These are phyloP conservation scores for Caenorhabditis sp. DNA, from an alignment of 2,888 invertebrate species.

Conservation along the genomic window DNA sequence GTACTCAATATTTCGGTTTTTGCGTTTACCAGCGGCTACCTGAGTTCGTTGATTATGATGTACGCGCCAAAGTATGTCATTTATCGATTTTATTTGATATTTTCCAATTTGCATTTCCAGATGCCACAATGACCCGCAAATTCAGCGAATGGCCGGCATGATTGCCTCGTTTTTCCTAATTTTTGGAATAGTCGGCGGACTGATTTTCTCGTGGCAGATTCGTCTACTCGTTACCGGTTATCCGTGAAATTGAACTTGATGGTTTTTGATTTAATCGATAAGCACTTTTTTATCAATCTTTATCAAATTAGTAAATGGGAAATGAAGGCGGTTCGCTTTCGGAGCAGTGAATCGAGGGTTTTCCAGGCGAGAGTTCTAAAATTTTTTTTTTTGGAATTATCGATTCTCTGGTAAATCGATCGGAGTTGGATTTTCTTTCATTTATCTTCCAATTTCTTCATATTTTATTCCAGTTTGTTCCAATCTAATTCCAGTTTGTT, in stretches of 20 bases:
- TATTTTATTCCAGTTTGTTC: too few relatives aligned
- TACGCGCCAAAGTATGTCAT: conserved; percentile 88
- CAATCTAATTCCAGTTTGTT: too few relatives aligned
- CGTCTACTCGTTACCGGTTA: conserved; percentile 40
- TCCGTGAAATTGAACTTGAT: not conserved
- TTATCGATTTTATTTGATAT: not conserved
- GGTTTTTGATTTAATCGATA: too few relatives aligned
- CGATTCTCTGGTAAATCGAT: too few relatives aligned
- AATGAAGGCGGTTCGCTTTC: conserved; percentile 8
- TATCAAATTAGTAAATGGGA: conserved; percentile 4
- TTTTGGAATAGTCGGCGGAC: conserved; percentile 53
- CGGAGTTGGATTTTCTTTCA: too few relatives aligned
- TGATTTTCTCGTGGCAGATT: conserved; percentile 54
- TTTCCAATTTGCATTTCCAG: conserved; percentile 1
- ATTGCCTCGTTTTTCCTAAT: conserved; percentile 55
- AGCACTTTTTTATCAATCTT: not conserved
- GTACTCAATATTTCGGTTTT: conserved; percentile 86
- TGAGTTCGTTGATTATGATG: conserved; percentile 94
- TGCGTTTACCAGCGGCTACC: conserved; percentile 94
- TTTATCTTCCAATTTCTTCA: too few relatives aligned
- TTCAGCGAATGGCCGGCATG: conserved; percentile 56
- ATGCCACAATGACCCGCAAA: conserved; percentile 38
- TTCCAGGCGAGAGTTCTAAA: not conserved
- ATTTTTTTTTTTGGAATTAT: not conserved
- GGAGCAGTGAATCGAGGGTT: conserved; percentile 1